Evolutionary conservation across 2,888 invertebrate genomes (phyloP).

Genomic region (Carpatolechia fugitivella): DNA sequence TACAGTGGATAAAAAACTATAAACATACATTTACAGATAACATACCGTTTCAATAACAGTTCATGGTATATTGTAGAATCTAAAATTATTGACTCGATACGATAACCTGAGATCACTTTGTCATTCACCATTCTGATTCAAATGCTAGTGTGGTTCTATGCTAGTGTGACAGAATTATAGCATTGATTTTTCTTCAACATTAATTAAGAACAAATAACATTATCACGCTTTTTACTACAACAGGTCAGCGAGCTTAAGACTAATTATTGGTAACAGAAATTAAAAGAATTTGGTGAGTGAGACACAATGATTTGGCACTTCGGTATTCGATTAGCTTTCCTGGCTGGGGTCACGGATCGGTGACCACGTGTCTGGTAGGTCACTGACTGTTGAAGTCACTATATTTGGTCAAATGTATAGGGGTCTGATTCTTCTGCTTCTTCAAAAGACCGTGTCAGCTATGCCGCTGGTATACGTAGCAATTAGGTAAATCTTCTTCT

Average conservation of each 20-base stretch:
- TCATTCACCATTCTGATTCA: too few species aligned
- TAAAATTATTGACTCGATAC: background rate
- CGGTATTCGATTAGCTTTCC: background rate
- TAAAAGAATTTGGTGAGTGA: background rate
- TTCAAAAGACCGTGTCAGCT: too few species aligned
- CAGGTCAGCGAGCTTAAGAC: too few species aligned
- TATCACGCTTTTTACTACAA: background rate
- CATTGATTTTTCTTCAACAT: background rate
- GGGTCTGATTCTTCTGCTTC: too few species aligned
- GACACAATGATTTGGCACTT: conserved; percentile 6
- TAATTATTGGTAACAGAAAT: background rate
- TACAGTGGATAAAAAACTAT: too few species aligned
- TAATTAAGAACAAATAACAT: background rate
- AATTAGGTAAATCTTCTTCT: too few species aligned
- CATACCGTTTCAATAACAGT: background rate
- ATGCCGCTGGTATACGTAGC: too few species aligned
- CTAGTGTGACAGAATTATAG: background rate
- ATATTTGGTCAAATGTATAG: too few species aligned
- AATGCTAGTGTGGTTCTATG: background rate
- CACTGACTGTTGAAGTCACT: background rate
- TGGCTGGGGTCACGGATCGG: background rate
- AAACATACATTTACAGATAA: too few species aligned
- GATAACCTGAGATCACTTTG: too few species aligned
- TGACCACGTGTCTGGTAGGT: background rate
- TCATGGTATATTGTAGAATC: background rate